These are phyloP conservation scores for Taenioides sp. DNA, from an alignment of 2,797 vertebrate genomes.

Conservation along the genomic window DNA sequence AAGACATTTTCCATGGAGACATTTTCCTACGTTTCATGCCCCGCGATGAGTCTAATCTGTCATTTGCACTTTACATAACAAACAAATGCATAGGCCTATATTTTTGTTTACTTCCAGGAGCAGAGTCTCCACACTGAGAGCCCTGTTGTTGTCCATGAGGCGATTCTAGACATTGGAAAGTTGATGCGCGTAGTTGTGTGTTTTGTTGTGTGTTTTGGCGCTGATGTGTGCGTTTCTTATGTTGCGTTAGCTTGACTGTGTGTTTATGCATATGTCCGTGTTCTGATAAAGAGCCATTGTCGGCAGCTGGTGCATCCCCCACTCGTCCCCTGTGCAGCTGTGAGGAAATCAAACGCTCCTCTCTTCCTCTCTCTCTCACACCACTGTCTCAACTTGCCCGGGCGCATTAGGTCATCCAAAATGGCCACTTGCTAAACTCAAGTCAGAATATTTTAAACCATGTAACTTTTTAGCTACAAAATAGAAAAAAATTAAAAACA, in stretches of 20 bases:
- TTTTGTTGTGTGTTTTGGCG: slow-evolving; percentile 7
- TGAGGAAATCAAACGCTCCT: slow-evolving; percentile 82
- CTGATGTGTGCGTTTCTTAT: slow-evolving; percentile 39
- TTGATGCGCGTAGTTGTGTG: slow-evolving; percentile 34
- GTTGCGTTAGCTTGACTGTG: slow-evolving; percentile 40
- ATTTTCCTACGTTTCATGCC: no score
- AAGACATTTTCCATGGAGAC: no score
- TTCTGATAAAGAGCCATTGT: slow-evolving; percentile 86
- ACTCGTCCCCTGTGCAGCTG: slow-evolving; percentile 83
- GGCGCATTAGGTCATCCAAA: slow-evolving; percentile 68
- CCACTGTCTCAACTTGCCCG: slow-evolving; percentile 71
- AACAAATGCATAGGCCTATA: not conserved
- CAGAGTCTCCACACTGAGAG: slow-evolving; percentile 49
- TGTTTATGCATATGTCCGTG: slow-evolving; percentile 53
- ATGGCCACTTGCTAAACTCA: slow-evolving; percentile 38
- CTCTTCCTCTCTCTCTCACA: slow-evolving; percentile 59
- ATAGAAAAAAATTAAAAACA: no score
- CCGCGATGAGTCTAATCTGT: no score
- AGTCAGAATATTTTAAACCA: not conserved
- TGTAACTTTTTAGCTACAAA: no score
- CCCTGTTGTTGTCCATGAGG: slow-evolving; percentile 65
- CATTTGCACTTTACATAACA: not conserved
- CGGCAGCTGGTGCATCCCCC: slow-evolving; percentile 77
- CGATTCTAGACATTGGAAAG: slow-evolving; percentile 66
- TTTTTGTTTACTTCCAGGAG: slow-evolving; percentile 48